Percentiles rank a stretch among this genome's conserved stretches.
Conservation (phyloP, 2,888 invertebrate genomes). For the Antheraea assamensis region DNA sequence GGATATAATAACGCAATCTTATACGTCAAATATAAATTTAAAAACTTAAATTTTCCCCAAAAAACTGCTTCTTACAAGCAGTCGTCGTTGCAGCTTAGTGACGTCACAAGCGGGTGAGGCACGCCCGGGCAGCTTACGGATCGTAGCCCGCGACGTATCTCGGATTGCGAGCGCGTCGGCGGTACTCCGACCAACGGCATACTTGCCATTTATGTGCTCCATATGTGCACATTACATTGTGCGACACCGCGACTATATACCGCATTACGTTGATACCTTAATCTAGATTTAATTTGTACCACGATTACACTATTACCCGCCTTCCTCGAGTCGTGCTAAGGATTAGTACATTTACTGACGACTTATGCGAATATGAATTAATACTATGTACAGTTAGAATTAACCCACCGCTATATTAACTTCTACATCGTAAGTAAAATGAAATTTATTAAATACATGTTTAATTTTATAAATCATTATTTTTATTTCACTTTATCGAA, state of each 20-base stretch:
- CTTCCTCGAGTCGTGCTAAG: background rate
- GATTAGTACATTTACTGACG: background rate
- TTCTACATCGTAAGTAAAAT: background rate
- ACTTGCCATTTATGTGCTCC: conserved; percentile 27
- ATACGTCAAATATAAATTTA: background rate
- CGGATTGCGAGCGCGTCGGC: conserved; percentile 36
- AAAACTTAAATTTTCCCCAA: background rate
- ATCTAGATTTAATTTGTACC: background rate
- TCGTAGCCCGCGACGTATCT: conserved; percentile 33
- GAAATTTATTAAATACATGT: background rate
- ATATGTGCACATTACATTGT: conserved; percentile 26
- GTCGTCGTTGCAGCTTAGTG: background rate
- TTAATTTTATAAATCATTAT: too few species aligned
- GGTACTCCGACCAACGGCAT: conserved; percentile 10
- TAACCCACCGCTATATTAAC: background rate
- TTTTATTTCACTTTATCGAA: too few species aligned
- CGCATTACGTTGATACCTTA: conserved; percentile 8
- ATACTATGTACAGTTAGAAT: background rate
- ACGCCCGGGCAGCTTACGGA: background rate
- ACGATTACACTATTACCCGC: background rate
- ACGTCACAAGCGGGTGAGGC: background rate
- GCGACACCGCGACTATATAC: conserved; percentile 16
- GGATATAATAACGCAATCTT: too few species aligned
- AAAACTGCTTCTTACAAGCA: background rate
- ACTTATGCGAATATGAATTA: background rate